Conservation (phyloP, 2,888 invertebrate species). For the Leptodirus hochenwartii region DNA sequence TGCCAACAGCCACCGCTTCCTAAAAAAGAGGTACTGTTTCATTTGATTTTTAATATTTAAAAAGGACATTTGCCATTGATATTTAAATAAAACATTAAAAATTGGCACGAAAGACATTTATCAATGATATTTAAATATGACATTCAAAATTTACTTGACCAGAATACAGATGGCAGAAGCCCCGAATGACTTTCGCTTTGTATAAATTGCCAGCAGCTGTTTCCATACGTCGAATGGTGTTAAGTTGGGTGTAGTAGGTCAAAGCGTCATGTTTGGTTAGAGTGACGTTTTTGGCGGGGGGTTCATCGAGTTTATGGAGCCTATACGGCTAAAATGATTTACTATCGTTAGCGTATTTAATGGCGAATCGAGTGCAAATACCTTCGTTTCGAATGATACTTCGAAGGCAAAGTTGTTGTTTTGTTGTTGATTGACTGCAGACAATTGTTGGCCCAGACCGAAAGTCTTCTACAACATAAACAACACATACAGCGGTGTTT, state of each 20-base stretch:
- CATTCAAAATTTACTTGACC: too few relatives aligned
- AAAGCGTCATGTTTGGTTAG: conserved; percentile 74
- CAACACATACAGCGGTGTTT: too few relatives aligned
- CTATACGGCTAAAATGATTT: conserved; percentile 52
- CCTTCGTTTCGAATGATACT: conserved; percentile 17
- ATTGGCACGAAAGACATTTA: background rate
- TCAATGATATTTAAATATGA: conserved; percentile 5
- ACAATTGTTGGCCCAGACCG: conserved; percentile 17
- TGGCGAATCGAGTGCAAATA: too few relatives aligned
- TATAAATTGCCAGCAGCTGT: conserved; percentile 89
- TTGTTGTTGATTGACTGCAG: too few relatives aligned
- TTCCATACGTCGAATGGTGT: conserved; percentile 81
- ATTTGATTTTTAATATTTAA: too few relatives aligned
- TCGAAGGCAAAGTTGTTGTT: conserved; percentile 41
- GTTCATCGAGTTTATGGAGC: conserved; percentile 74
- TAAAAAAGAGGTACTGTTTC: too few relatives aligned
- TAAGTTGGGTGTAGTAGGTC: conserved; percentile 59
- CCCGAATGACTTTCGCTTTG: conserved; percentile 89
- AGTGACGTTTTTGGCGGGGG: conserved; percentile 56
- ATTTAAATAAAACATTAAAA: too few relatives aligned
- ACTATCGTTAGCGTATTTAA: conserved; percentile 1
- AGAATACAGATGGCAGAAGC: conserved; percentile 96
- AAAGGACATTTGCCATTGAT: too few relatives aligned
- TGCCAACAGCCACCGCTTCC: conserved; percentile 74
- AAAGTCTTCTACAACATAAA: conserved; percentile 26